phyloP scores from a whole-genome alignment of 2,113 vertebrate genomes.

The Megatriorchis doriae region DNA sequence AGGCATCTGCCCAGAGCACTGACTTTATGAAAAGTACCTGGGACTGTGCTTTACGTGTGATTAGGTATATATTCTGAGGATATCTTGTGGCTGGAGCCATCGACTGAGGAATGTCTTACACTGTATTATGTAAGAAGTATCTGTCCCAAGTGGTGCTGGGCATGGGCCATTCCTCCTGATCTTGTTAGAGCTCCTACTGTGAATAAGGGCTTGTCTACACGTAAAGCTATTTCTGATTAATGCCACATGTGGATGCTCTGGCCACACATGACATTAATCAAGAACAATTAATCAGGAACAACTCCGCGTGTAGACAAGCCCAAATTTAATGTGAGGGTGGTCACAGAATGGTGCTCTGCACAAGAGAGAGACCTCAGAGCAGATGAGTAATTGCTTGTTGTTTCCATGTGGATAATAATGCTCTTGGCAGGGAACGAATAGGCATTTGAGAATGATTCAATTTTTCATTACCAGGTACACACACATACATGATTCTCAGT shows the following conservation, averaged over 20 bases:
- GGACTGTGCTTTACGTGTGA: not conserved
- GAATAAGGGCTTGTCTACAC: not conserved
- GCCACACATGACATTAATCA: constrained; percentile 26
- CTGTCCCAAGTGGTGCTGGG: not conserved
- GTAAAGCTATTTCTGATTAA: not conserved
- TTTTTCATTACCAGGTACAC: constrained; percentile 1
- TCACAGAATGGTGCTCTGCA: not conserved
- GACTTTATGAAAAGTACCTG: not conserved
- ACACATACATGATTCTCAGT: not conserved
- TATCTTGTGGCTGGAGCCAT: not conserved
- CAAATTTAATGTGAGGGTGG: constrained; percentile 23
- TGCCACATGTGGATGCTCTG: not conserved
- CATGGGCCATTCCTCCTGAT: not conserved
- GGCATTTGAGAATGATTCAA: not conserved
- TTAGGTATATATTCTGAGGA: not conserved
- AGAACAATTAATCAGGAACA: constrained; percentile 36
- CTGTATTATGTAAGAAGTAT: not conserved
- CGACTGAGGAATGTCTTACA: not conserved
- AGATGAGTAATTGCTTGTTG: not conserved
- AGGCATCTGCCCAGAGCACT: not conserved
- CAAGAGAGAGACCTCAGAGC: not conserved
- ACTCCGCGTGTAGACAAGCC: constrained; percentile 4
- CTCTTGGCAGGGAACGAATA: not conserved
- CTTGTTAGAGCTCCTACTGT: not conserved
- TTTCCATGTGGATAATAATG: not conserved